Evolutionary conservation across 2,113 vertebrate species (phyloP).

Genomic region (Marmota monax): DNA sequence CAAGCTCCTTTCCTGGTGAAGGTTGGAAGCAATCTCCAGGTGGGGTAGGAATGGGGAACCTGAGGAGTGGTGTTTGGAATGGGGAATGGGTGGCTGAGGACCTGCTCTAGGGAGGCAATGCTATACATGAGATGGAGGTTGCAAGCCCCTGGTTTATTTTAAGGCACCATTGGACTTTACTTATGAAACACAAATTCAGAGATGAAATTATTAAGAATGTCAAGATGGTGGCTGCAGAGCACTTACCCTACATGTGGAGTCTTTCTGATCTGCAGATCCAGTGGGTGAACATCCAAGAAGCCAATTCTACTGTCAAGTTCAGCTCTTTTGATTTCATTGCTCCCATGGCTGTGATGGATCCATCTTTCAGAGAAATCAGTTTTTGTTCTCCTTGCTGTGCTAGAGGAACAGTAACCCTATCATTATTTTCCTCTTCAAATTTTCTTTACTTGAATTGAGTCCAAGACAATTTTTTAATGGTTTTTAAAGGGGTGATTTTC

Average conservation of each 20-base stretch:
- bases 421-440: not conserved
- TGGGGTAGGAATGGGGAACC: rapidly evolving
- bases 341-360: not conserved
- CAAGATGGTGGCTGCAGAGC: not conserved
- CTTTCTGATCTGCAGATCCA: not conserved
- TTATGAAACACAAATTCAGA: constrained; percentile 12
- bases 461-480: not conserved
- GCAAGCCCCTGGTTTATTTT: not conserved
- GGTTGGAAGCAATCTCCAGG: not conserved
- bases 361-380: not conserved
- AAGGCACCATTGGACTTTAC: not conserved
- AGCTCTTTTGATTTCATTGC: not conserved
- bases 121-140: not conserved
- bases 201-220: not conserved
- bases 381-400: not conserved
- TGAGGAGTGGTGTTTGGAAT: not conserved
- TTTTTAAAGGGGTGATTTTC: not conserved
- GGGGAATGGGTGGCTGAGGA: not conserved
- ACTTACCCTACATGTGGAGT: not conserved
- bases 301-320: not conserved
- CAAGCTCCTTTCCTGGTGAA: not conserved
- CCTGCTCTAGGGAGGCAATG: not conserved
- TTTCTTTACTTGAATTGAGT: constrained; percentile 19
- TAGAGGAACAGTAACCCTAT: not conserved
- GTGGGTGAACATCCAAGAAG: not conserved